These are phyloP conservation scores for Prorops nasuta DNA, from an alignment of 1,140 invertebrate species.

Conservation along the genomic window DNA sequence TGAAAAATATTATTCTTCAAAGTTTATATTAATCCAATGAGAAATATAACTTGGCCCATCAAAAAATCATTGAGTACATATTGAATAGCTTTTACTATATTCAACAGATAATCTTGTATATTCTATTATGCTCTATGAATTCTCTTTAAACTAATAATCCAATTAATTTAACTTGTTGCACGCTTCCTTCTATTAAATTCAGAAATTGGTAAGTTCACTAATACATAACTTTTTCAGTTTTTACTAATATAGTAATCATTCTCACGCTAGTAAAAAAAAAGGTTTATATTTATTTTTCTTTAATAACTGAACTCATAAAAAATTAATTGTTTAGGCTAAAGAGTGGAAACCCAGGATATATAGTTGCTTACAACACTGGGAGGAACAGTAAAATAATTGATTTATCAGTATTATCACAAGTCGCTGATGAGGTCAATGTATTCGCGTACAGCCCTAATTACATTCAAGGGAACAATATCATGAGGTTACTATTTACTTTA, in stretches of 20 bases:
- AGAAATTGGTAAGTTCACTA: constrained; percentile 30
- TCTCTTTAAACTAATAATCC: too few species aligned
- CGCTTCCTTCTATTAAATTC: constrained; percentile 17
- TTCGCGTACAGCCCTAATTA: constrained; percentile 60
- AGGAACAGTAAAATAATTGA: constrained; percentile 51
- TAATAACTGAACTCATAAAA: constrained; percentile 6
- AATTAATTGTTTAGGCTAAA: constrained; percentile 58
- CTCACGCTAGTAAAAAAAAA: not conserved
- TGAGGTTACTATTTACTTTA: too few species aligned
- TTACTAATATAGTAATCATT: not conserved
- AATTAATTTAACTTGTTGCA: constrained; percentile 29
- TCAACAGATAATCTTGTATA: too few species aligned
- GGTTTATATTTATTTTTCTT: not conserved
- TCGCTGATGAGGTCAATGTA: constrained; percentile 61
- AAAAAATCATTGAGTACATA: too few species aligned
- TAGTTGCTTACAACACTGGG: constrained; percentile 65
- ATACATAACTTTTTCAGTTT: not conserved
- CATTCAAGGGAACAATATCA: constrained; percentile 34
- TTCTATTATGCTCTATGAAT: too few species aligned
- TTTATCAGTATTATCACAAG: constrained; percentile 44
- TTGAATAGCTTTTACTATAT: too few species aligned
- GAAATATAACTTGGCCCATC: too few species aligned
- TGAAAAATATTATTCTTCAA: too few species aligned
- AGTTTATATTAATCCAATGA: too few species aligned
- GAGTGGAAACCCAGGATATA: constrained; percentile 67